These are phyloP conservation scores for Neoascia interrupta DNA, from an alignment of 2,888 invertebrate genomes.

Conservation along the genomic window DNA sequence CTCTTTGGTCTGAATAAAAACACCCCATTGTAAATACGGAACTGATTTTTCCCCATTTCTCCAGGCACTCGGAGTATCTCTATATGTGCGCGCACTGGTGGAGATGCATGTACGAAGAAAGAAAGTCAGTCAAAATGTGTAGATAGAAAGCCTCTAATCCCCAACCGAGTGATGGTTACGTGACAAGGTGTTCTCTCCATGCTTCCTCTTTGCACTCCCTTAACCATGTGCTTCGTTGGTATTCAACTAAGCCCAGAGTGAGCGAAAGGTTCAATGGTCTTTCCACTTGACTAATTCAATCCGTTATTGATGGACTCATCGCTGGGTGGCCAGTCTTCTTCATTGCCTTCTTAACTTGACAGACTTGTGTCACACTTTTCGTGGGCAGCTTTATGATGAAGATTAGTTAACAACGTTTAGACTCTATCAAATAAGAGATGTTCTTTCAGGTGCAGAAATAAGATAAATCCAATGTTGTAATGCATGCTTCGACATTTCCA, in stretches of 20 bases:
- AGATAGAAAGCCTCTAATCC: slow-evolving; percentile 47
- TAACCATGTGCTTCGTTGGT: not conserved
- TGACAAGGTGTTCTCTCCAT: slow-evolving; percentile 24
- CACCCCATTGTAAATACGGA: slow-evolving; percentile 44
- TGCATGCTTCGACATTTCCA: too few relatives aligned
- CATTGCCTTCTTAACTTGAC: slow-evolving; percentile 23
- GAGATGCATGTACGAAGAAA: slow-evolving; percentile 6
- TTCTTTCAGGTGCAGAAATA: too few relatives aligned
- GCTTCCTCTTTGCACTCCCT: slow-evolving; percentile 34
- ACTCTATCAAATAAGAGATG: too few relatives aligned
- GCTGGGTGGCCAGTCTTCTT: too few relatives aligned
- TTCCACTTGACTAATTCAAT: slow-evolving; percentile 48
- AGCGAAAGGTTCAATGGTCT: slow-evolving; percentile 40
- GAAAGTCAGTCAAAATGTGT: slow-evolving; percentile 24
- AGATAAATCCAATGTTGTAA: too few relatives aligned
- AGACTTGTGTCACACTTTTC: slow-evolving; percentile 28
- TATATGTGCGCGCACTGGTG: not conserved
- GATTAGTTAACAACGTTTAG: too few relatives aligned
- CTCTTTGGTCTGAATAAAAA: slow-evolving; percentile 9
- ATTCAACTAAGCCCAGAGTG: slow-evolving; percentile 5
- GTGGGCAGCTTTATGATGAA: slow-evolving; percentile 24
- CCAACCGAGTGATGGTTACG: slow-evolving; percentile 6
- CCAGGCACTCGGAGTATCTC: not conserved
- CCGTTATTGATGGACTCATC: slow-evolving; percentile 51
- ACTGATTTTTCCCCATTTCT: slow-evolving; percentile 44